Base-by-base conservation (phyloP, 2,888 invertebrate species). In the Apodemia duryi region DNA sequence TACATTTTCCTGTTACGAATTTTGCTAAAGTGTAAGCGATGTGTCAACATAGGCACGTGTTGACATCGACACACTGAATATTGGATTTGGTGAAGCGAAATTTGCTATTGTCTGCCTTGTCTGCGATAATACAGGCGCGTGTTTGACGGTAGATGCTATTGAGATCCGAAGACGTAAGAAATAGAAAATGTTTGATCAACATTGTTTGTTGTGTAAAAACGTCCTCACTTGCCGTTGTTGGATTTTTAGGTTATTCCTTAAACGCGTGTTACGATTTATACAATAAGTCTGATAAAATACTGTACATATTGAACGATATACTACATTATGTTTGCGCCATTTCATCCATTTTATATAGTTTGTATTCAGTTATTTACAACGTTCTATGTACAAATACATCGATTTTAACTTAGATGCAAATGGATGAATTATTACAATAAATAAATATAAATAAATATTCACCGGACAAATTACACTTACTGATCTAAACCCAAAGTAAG, bases 11-110 rank as follows among this genome's bases (percentile, higher is more conserved):
- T 46, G 46, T 46, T 46, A 13, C 13, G 46, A 46, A 46, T 46
- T 46, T 46, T 46, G 28, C 52, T 52, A 52, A 29, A 57, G 29
- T 29, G 54, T 57, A 57, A 57, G 54, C 54, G 54, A 29, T 11
- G 29, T 57, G 11, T 49, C 46, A 63, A 54, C 62, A 46, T 46
- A 63, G 71, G 70, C 68, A 68, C 70, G 69, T 71, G 73, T 73
- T 73, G 75, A 74, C 71, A 71, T 63, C 70, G 71, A 72, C 73
- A 71, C 66, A 65, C 70, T 66, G 73, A 73, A 74, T 77, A 77
- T 77, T 77, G 74, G 72, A 72, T 75, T 73, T 69, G 69, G 73
- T 70, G 68, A 72, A 72, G 72, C 66, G 70, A 71, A 73, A 71
- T 70, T 73, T 71, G 68, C 65, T 68, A 65, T 66, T 66, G 63